These are phyloP conservation scores for Macroramphosus scolopax DNA, from an alignment of 2,797 vertebrate genomes.

Conservation along the genomic window DNA sequence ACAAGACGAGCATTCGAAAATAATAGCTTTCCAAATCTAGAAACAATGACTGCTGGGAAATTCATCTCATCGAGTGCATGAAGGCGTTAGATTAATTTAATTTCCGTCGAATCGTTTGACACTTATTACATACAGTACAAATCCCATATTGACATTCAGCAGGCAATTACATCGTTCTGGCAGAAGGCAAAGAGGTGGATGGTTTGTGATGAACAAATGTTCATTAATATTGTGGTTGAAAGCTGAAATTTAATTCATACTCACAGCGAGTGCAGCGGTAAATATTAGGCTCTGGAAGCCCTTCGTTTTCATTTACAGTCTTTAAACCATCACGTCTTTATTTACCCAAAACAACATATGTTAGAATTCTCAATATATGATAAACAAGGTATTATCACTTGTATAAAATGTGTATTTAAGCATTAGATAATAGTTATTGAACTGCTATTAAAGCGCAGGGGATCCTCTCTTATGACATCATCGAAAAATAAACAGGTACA, in stretches of 20 bases:
- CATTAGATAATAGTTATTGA: no score
- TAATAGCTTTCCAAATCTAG: slow-evolving; percentile 30
- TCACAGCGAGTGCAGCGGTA: slow-evolving; percentile 81
- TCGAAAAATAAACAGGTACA: slow-evolving; percentile 49
- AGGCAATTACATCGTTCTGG: slow-evolving; percentile 85
- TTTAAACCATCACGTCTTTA: slow-evolving; percentile 19
- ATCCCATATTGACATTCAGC: slow-evolving; percentile 84
- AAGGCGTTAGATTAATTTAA: slow-evolving; percentile 33
- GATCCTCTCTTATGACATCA: slow-evolving; percentile 32
- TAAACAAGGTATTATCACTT: neutral
- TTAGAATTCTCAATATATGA: no score
- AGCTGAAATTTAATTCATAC: slow-evolving; percentile 85
- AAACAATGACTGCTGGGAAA: slow-evolving; percentile 23
- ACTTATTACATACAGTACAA: slow-evolving; percentile 34
- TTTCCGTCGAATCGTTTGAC: slow-evolving; percentile 78
- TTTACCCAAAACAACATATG: no score
- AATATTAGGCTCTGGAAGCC: slow-evolving; percentile 29
- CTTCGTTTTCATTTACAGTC: slow-evolving; percentile 28
- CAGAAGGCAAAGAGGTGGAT: slow-evolving; percentile 85
- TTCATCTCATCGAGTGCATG: slow-evolving; percentile 30
- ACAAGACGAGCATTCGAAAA: slow-evolving; percentile 21
- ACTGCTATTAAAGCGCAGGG: neutral
- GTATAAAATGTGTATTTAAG: no score
- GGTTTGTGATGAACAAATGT: slow-evolving; percentile 90
- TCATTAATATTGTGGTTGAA: slow-evolving; percentile 84